Percentiles rank a stretch among this genome's conserved stretches.
Evolutionary conservation across 2,888 invertebrate species (phyloP).

Genomic region (Odontocerum albicorne): DNA sequence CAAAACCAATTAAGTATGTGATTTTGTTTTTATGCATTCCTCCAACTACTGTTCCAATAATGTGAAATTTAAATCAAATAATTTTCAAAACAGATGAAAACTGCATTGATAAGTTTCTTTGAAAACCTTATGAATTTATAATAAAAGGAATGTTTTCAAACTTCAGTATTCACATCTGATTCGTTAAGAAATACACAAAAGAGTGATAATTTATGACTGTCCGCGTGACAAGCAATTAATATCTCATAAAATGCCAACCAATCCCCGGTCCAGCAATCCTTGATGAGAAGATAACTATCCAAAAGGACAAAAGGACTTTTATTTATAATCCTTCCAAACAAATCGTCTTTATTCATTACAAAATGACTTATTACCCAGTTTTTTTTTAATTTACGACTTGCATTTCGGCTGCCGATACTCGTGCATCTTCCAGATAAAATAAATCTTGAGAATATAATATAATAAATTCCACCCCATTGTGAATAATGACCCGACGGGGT

Average conservation of each 20-base stretch:
- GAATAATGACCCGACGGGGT: constrained; percentile 18
- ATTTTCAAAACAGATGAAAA: too few relatives aligned
- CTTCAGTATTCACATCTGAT: too few relatives aligned
- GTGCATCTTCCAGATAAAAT: constrained; percentile 32
- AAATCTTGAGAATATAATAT: constrained; percentile 28
- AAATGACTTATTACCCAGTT: constrained; percentile 52
- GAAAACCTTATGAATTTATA: too few relatives aligned
- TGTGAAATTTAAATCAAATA: too few relatives aligned
- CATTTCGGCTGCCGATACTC: constrained; percentile 20
- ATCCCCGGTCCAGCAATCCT: constrained; percentile 5
- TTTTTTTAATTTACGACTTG: constrained; percentile 21
- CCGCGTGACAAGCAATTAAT: constrained; percentile 58
- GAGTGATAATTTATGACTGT: constrained; percentile 45
- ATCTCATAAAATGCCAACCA: constrained; percentile 56
- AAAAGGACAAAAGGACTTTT: constrained; percentile 53
- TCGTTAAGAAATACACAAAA: constrained; percentile 5
- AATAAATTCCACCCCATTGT: constrained; percentile 22
- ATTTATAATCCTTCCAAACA: constrained; percentile 59
- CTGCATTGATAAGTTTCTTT: too few relatives aligned
- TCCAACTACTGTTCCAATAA: too few relatives aligned
- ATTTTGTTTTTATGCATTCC: too few relatives aligned
- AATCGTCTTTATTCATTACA: constrained; percentile 62
- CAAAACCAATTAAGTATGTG: too few relatives aligned
- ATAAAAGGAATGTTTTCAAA: too few relatives aligned
- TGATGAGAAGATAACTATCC: constrained; percentile 21